Percentiles rank a stretch among this genome's conserved stretches.
Conservation (phyloP, 2,797 vertebrate species). For the Trachops cirrhosus region DNA sequence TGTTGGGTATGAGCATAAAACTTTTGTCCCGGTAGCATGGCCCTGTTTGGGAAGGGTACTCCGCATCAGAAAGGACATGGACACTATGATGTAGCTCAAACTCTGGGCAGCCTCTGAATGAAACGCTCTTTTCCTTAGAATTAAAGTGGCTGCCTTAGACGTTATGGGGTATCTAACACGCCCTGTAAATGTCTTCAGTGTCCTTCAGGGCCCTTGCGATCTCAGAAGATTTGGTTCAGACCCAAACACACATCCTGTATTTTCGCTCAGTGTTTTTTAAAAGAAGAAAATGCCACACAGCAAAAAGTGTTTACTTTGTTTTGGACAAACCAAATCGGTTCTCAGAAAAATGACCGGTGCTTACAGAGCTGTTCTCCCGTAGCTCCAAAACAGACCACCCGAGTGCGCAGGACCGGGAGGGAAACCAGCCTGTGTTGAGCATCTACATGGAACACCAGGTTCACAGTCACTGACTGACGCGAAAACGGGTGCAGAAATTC, state of each 20-base stretch:
- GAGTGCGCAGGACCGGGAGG: constrained; percentile 68
- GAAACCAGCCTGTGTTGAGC: constrained; percentile 58
- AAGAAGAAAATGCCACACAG: constrained; percentile 51
- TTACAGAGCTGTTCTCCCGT: constrained; percentile 61
- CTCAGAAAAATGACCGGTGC: constrained; percentile 62
- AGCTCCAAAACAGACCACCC: constrained; percentile 45
- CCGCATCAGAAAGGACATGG: constrained; percentile 31
- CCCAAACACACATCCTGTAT: constrained; percentile 66
- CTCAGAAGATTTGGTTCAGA: constrained; percentile 66
- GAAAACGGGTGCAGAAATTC: constrained; percentile 77
- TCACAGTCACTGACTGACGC: constrained; percentile 29
- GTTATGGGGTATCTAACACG: background rate
- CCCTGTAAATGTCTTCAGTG: constrained; percentile 55
- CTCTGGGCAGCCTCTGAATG: constrained; percentile 65
- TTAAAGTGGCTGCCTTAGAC: constrained; percentile 60
- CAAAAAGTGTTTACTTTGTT: constrained; percentile 70
- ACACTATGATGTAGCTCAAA: constrained; percentile 53
- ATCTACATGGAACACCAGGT: constrained; percentile 70
- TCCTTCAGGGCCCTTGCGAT: constrained; percentile 56
- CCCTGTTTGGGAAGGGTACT: constrained; percentile 43
- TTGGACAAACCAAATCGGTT: constrained; percentile 49
- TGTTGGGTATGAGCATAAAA: background rate
- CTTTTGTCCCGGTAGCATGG: constrained; percentile 25
- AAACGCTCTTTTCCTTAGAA: constrained; percentile 69
- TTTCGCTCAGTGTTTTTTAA: constrained; percentile 66